Base-by-base conservation (phyloP, 2,113 vertebrate genomes). In the Aphelocoma coerulescens region DNA sequence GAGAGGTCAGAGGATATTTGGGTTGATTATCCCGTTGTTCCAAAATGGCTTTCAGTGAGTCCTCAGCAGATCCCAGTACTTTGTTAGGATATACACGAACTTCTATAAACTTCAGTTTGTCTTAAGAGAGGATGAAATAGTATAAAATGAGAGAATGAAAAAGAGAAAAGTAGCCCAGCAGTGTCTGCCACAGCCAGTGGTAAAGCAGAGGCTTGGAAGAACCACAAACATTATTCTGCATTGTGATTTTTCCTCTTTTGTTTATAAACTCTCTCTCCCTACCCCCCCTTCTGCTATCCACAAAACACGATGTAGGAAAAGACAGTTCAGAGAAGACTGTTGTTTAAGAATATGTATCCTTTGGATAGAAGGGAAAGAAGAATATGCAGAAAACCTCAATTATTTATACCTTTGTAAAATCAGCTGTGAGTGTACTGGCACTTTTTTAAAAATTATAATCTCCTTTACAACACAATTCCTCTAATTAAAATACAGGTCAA, bases 201-300 rank as follows among this genome's bases (percentile, higher is more conserved):
- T 69, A 92, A 85, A 72, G 6, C 21, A 85, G 33, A 59, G 9
- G 35, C 87, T 26, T 48, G 16, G 39, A 77, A 23, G 19, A 91
- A 37, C 16, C 10, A 63, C 14, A 61, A 68, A 26, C 7, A 37
- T 6, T 33, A 9, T 49, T 78, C 33, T 54, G 11, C 4, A 9
- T 10, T 85, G 20, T 62, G 7, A 1, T 27, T 57, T 73, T 82
- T 57, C 35, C 13, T 72, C 35, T 63, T 67, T 13, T 26, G 51
- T 48, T 82, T 88, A 76, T 57, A 22, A 83, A 43, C 3, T 23
- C 11, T 39, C 2, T 1, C 14, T 83, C 4, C 8, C 18, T 37
- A 2, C 6, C 5, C 7, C 3, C 0, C 1, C 18, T 39, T 79
- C 61, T 57, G 7, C 3, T 24, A 7, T 37, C 30, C 22, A 58